A percentile compares a stretch with the other conserved stretches of the same genome.
phyloP scores from a whole-genome alignment of 2,888 invertebrate species.

The Dynastes hyllus region DNA sequence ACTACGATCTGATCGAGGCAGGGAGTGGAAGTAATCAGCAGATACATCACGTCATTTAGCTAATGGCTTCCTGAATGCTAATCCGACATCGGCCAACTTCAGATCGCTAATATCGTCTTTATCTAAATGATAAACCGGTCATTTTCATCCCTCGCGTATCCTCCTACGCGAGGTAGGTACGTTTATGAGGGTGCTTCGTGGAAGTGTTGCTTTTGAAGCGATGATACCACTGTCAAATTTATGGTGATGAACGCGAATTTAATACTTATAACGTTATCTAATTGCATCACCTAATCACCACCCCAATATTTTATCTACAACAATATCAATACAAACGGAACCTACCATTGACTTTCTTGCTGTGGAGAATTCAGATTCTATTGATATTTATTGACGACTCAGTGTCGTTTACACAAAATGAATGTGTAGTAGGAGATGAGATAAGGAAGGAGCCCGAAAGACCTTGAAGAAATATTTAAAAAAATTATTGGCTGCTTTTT shows the following conservation, averaged over 20 bases:
- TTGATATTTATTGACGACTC: too few relatives aligned
- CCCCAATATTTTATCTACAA: too few relatives aligned
- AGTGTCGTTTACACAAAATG: too few relatives aligned
- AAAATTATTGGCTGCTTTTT: too few relatives aligned
- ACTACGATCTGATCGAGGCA: slow-evolving; percentile 57
- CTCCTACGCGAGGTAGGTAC: background rate
- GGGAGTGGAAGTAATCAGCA: slow-evolving; percentile 70
- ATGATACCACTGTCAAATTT: background rate
- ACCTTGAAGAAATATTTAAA: too few relatives aligned
- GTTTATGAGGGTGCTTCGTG: background rate
- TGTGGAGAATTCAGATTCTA: too few relatives aligned
- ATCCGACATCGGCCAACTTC: slow-evolving; percentile 66
- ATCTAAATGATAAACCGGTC: slow-evolving; percentile 58
- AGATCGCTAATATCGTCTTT: slow-evolving; percentile 63
- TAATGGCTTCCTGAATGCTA: slow-evolving; percentile 72
- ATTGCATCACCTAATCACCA: too few relatives aligned
- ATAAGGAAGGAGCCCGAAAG: too few relatives aligned
- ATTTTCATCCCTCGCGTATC: slow-evolving; percentile 36
- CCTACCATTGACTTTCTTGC: too few relatives aligned
- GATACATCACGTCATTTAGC: slow-evolving; percentile 72
- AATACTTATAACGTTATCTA: too few relatives aligned
- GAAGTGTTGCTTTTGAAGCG: background rate
- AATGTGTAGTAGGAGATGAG: too few relatives aligned
- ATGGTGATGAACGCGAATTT: background rate
- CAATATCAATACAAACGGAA: too few relatives aligned